Conservation (phyloP, 2,797 vertebrate genomes). For the Malurus leucopterus region DNA sequence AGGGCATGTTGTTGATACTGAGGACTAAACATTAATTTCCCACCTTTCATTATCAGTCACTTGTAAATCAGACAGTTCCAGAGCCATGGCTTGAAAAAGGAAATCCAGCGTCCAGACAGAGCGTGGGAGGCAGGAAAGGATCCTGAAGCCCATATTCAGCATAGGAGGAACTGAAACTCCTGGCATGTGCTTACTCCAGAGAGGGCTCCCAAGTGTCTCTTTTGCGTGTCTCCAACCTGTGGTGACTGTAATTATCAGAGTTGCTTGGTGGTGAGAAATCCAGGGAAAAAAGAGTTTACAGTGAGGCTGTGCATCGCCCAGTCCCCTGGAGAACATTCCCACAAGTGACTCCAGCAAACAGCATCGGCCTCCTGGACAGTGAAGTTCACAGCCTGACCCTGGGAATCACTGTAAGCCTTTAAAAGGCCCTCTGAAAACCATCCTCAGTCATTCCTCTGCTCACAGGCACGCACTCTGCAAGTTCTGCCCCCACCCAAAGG, state of each 20-base stretch:
- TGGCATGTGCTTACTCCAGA: neutral
- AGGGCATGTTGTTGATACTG: neutral
- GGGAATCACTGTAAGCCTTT: neutral
- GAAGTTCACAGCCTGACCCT: neutral
- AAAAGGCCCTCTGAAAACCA: neutral
- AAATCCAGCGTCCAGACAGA: neutral
- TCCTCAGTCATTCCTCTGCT: neutral
- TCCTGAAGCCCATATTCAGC: neutral
- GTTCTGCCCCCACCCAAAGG: neutral
- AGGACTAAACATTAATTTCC: neutral
- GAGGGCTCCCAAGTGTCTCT: neutral
- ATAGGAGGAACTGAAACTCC: neutral
- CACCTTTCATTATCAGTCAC: neutral
- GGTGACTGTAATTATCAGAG: slow-evolving; percentile 18
- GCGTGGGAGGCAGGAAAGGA: neutral
- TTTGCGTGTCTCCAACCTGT: neutral
- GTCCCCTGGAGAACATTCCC: neutral
- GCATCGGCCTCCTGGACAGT: neutral
- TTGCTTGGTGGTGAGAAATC: neutral
- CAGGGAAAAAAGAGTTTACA: neutral
- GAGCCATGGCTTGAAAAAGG: neutral
- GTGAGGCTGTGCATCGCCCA: neutral
- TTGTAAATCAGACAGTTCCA: neutral
- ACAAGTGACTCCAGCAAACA: neutral
- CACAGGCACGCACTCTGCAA: neutral